Percentiles rank a stretch among this genome's conserved stretches.
These are phyloP conservation scores for Aldrovandia affinis DNA, from an alignment of 2,797 vertebrate genomes.

Conservation along the genomic window DNA sequence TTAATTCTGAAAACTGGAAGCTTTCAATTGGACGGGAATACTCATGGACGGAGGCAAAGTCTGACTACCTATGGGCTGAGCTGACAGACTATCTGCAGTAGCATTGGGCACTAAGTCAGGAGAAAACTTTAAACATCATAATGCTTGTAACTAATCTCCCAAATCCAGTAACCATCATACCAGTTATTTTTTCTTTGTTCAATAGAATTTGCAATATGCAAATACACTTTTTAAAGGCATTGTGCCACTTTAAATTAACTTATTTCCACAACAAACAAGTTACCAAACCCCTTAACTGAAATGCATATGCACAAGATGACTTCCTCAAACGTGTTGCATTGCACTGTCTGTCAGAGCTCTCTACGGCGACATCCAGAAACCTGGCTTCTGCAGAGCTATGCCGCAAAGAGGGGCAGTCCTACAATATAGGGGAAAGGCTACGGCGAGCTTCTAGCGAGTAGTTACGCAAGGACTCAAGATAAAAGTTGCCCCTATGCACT, in stretches of 20 bases:
- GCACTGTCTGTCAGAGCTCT: no score
- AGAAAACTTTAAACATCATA: neutral
- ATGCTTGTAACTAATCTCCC: neutral
- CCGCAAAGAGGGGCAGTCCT: slow-evolving; percentile 37
- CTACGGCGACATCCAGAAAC: slow-evolving; percentile 46
- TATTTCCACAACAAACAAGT: neutral
- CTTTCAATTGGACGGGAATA: neutral
- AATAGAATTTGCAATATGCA: neutral
- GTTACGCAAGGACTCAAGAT: slow-evolving; percentile 41
- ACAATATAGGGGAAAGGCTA: slow-evolving; percentile 67
- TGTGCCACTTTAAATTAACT: neutral
- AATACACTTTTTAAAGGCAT: neutral
- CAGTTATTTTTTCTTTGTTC: neutral
- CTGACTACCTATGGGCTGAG: neutral
- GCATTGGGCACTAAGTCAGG: neutral
- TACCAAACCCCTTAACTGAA: neutral
- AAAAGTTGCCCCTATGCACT: no score
- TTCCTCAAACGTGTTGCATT: neutral
- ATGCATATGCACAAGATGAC: neutral
- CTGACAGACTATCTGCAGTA: neutral
- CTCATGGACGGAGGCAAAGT: neutral
- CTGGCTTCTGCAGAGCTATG: slow-evolving; percentile 24
- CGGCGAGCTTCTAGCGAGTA: slow-evolving; percentile 27
- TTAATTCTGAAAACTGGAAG: neutral
- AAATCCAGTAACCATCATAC: no score